These are phyloP conservation scores for Plectrocnemia conspersa DNA, from an alignment of 1,140 invertebrate genomes.

Conservation along the genomic window DNA sequence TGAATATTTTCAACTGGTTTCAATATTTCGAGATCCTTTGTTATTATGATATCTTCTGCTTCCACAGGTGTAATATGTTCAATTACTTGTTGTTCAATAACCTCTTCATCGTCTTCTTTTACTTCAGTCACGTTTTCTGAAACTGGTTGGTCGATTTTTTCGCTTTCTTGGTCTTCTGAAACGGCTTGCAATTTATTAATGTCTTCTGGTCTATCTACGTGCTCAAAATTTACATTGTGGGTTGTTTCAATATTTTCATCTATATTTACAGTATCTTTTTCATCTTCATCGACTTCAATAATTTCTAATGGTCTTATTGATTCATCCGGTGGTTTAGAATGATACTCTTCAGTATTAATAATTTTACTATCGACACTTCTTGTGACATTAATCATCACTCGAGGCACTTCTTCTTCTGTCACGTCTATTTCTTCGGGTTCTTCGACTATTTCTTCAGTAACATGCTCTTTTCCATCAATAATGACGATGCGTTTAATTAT, in stretches of 20 bases:
- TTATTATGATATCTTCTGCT: background rate
- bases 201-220: constrained; percentile 31
- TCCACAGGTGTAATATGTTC: constrained; percentile 5
- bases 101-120: constrained; percentile 7
- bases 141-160: constrained; percentile 17
- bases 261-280: constrained; percentile 6
- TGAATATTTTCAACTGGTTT: constrained; percentile 2
- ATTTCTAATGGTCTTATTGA: background rate
- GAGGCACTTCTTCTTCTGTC: constrained; percentile 65
- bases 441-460: constrained; percentile 75
- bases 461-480: constrained; percentile 76
- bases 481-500: constrained; percentile 70
- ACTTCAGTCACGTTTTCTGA: constrained; percentile 1
- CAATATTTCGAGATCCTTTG: background rate
- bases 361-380: constrained; percentile 54
- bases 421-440: constrained; percentile 77
- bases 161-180: background rate
- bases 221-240: constrained; percentile 35
- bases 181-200: constrained; percentile 12
- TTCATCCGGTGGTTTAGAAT: constrained; percentile 31
- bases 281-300: constrained; percentile 3
- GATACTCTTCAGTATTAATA: constrained; percentile 47
- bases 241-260: too few relatives aligned
- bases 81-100: constrained; percentile 18
- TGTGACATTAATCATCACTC: constrained; percentile 68